Evolutionary conservation across 2,113 vertebrate genomes (phyloP).

Genomic region (Notothenia rossii): DNA sequence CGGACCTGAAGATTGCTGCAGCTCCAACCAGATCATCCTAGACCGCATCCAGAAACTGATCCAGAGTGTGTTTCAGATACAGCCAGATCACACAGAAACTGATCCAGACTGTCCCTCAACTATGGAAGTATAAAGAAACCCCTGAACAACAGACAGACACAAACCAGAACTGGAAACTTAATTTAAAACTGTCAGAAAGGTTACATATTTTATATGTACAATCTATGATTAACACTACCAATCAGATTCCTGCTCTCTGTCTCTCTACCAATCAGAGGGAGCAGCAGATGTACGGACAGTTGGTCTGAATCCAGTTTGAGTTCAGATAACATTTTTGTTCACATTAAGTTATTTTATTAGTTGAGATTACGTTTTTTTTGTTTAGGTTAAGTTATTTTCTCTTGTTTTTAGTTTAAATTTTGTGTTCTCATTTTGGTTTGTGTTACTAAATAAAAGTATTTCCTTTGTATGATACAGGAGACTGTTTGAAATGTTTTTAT

Average conservation of each 20-base stretch:
- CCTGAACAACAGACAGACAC: background rate
- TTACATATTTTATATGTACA: background rate
- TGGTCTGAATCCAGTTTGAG: background rate
- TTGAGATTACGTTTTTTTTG: background rate
- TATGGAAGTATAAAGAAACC: too few species aligned
- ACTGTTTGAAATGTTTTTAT: too few species aligned
- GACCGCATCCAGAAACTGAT: conserved; percentile 90
- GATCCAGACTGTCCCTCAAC: background rate
- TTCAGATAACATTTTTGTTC: background rate
- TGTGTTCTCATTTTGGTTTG: too few species aligned
- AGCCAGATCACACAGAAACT: background rate
- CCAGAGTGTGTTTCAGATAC: conserved; percentile 49
- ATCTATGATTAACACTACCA: background rate
- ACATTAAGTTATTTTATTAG: background rate
- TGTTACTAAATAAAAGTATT: too few species aligned
- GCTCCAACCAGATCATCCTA: conserved; percentile 93
- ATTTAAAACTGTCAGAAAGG: background rate
- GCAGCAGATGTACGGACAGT: background rate
- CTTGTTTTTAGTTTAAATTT: too few species aligned
- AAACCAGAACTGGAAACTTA: background rate
- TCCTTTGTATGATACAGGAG: too few species aligned
- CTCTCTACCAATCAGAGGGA: background rate
- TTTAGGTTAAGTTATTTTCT: background rate
- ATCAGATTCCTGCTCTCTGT: background rate
- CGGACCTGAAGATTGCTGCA: conserved; percentile 88